Conservation (phyloP, 2,797 vertebrate species). For the Chrysocyon brachyurus region DNA sequence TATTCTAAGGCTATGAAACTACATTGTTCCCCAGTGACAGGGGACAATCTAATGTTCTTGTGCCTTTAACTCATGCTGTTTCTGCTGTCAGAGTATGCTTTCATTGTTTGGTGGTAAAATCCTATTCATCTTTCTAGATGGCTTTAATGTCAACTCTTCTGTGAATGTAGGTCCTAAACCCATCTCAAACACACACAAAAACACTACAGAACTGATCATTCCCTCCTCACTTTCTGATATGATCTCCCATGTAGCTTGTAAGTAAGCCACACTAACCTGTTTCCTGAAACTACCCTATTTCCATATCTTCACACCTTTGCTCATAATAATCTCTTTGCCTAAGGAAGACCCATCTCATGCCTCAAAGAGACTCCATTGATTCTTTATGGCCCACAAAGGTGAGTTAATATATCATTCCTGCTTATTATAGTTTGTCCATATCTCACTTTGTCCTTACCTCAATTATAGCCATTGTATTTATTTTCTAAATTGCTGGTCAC, state of each 20-base stretch:
- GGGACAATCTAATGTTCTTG: neutral
- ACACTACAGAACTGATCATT: neutral
- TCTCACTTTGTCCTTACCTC: neutral
- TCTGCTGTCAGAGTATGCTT: neutral
- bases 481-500: slow-evolving; percentile 2
- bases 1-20: neutral
- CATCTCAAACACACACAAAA: neutral
- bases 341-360: neutral
- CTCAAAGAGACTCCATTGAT: neutral
- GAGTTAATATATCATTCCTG: neutral
- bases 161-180: neutral
- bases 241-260: neutral
- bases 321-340: neutral
- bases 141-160: neutral
- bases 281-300: neutral
- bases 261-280: neutral
- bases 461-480: neutral
- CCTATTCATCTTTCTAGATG: neutral
- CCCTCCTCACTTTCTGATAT: neutral
- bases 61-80: neutral
- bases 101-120: slow-evolving; percentile 31
- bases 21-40: neutral
- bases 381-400: neutral
- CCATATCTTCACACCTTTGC: neutral
- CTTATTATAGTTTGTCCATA: neutral